Percentiles rank a stretch among this genome's conserved stretches.
These are phyloP conservation scores for Pandemis cinnamomeana DNA, from an alignment of 2,888 invertebrate genomes.

Conservation along the genomic window DNA sequence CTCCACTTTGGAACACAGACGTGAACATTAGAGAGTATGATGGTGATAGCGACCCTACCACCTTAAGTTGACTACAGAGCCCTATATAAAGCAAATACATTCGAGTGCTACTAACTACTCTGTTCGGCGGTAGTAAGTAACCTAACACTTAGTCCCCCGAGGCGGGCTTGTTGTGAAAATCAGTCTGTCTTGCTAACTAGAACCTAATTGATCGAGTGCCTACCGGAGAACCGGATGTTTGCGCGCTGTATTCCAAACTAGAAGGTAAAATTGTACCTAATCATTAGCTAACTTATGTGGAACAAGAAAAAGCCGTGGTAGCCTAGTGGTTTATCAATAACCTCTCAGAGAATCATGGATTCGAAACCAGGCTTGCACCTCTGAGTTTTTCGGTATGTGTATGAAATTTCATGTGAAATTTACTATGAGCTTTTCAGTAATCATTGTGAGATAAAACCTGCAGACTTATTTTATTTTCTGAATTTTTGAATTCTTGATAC, in stretches of 20 bases:
- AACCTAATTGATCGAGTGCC: constrained; percentile 50
- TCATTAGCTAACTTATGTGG: neutral
- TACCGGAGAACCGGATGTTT: constrained; percentile 20
- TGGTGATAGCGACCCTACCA: too few relatives aligned
- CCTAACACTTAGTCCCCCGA: constrained; percentile 3
- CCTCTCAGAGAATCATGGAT: too few relatives aligned
- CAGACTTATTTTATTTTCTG: too few relatives aligned
- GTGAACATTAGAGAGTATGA: too few relatives aligned
- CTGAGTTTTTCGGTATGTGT: neutral
- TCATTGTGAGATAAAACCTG: too few relatives aligned
- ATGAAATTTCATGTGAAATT: too few relatives aligned
- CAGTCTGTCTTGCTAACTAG: constrained; percentile 37
- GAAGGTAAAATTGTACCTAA: neutral
- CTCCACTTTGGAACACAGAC: too few relatives aligned
- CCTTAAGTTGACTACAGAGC: neutral
- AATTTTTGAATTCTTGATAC: too few relatives aligned
- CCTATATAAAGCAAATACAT: neutral
- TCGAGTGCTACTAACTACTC: neutral
- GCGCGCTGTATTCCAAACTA: neutral
- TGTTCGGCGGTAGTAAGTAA: constrained; percentile 2
- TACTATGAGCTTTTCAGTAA: too few relatives aligned
- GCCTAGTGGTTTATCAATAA: too few relatives aligned
- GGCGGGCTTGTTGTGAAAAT: constrained; percentile 20
- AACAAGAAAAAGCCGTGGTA: neutral
- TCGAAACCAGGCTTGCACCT: too few relatives aligned